Conservation (phyloP, 2,888 invertebrate species). For the Homarus gammarus region DNA sequence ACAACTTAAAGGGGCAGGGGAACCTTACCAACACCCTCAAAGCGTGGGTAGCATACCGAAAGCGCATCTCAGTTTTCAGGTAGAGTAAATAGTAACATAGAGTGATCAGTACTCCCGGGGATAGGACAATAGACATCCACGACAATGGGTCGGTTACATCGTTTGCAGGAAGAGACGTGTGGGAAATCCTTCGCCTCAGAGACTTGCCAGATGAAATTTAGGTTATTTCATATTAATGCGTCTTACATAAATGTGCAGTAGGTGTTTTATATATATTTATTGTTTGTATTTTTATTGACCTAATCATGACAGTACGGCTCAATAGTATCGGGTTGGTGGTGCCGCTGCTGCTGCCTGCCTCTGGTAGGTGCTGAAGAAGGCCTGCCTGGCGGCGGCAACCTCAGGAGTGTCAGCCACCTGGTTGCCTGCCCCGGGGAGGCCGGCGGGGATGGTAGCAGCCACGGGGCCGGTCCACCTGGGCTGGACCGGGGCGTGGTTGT, state of each 20-base stretch:
- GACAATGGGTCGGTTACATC: too few species aligned
- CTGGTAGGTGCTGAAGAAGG: constrained; percentile 52
- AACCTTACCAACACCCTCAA: too few species aligned
- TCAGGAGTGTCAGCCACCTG: constrained; percentile 52
- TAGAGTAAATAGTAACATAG: too few species aligned
- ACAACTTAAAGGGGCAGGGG: too few species aligned
- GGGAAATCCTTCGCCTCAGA: too few species aligned
- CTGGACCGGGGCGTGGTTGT: constrained; percentile 2
- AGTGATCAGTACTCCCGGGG: too few species aligned
- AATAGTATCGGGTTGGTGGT: background rate
- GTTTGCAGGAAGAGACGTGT: too few species aligned
- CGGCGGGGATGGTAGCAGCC: constrained; percentile 38
- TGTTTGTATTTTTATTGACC: background rate
- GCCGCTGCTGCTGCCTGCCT: constrained; percentile 40
- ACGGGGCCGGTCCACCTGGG: constrained; percentile 21
- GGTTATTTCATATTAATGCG: too few species aligned
- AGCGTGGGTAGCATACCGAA: too few species aligned
- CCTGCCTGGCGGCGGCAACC: constrained; percentile 20
- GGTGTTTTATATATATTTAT: background rate
- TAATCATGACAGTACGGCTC: constrained; percentile 19
- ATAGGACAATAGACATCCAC: too few species aligned
- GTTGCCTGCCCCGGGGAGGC: constrained; percentile 26
- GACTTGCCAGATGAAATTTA: too few species aligned
- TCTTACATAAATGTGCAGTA: background rate
- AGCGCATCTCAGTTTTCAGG: too few species aligned